Conservation (phyloP, 2,797 vertebrate genomes). For the Platalea minor region DNA sequence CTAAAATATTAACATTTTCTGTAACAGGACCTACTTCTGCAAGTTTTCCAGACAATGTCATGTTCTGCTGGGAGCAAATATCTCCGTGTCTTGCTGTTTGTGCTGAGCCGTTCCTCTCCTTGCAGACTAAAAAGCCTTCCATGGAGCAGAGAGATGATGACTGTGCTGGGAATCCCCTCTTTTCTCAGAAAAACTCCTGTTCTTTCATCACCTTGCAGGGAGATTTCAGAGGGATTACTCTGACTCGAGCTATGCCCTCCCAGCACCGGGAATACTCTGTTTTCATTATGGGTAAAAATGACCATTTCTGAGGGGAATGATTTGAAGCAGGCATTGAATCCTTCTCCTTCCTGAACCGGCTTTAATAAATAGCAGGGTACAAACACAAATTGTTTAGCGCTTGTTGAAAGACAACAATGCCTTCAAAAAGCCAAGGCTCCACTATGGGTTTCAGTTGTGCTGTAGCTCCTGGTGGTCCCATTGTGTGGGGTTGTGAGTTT, state of each 20-base stretch:
- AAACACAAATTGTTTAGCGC: conserved; percentile 36
- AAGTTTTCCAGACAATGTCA: not conserved
- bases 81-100: not conserved
- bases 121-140: not conserved
- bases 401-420: conserved; percentile 43
- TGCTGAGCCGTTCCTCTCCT: not conserved
- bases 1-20: not conserved
- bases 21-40: not conserved
- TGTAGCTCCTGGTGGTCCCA: not conserved
- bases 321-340: conserved; percentile 10
- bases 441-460: not conserved
- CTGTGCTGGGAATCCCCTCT: not conserved
- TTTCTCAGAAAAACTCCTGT: not conserved
- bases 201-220: not conserved
- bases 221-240: not conserved
- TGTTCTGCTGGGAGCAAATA: fast-evolving
- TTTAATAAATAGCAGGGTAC: conserved; percentile 27
- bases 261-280: not conserved
- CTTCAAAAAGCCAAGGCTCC: not conserved
- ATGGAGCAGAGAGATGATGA: not conserved
- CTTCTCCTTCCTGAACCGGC: conserved; percentile 2
- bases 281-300: not conserved
- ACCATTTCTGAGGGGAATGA: conserved; percentile 30
- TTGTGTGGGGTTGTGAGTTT: not conserved
- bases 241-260: not conserved